Evolutionary conservation across 2,888 invertebrate species (phyloP).

Genomic region (Limnephilus marmoratus): DNA sequence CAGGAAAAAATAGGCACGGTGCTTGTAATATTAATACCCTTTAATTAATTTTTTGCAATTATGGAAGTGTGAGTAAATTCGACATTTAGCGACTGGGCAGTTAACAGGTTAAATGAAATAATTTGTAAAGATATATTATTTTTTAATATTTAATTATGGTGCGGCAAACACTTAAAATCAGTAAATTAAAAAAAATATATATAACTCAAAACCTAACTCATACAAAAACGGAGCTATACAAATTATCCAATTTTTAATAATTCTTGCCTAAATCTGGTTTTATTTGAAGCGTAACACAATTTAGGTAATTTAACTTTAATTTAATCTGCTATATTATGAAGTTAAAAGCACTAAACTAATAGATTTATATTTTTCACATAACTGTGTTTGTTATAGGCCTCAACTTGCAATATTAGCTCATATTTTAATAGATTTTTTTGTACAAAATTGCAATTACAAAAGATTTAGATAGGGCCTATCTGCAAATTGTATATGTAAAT

Average conservation of each 20-base stretch:
- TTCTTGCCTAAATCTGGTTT: neutral
- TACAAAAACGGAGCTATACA: neutral
- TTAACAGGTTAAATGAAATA: neutral
- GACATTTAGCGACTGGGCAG: neutral
- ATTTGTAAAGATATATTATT: neutral
- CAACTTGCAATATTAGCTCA: neutral
- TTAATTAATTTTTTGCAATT: neutral
- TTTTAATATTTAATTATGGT: neutral
- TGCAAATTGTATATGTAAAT: neutral
- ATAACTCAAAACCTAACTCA: neutral
- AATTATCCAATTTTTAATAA: neutral
- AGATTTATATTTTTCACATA: neutral
- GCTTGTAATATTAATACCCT: neutral
- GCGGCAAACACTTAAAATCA: neutral
- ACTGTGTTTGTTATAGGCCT: neutral
- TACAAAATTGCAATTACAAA: neutral
- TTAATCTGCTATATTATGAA: neutral
- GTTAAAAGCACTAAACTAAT: neutral
- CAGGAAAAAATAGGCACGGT: too few species aligned
- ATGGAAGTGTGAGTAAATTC: neutral
- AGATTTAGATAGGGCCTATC: neutral
- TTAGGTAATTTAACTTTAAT: neutral
- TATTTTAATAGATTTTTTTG: neutral
- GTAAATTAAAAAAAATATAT: neutral
- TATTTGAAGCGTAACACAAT: neutral